Evolutionary conservation across 2,888 invertebrate genomes (phyloP).

Genomic region (Diplazon laetatorius): DNA sequence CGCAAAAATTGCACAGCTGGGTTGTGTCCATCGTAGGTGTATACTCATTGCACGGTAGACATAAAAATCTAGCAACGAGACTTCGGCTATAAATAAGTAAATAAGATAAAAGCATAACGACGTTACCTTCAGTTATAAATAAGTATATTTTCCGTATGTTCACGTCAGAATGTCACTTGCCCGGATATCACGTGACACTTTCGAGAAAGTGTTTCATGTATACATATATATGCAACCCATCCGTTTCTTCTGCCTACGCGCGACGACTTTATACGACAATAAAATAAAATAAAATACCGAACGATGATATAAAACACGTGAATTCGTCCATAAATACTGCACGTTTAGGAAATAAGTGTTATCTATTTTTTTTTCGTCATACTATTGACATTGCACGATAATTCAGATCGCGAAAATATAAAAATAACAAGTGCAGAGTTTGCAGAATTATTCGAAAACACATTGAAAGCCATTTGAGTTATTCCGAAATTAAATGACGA

Average conservation of each 20-base stretch:
- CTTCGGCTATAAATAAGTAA: constrained; percentile 13
- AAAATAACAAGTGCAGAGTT: background rate
- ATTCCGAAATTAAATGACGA: background rate
- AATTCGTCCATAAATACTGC: background rate
- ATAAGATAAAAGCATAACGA: constrained; percentile 33
- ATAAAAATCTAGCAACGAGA: too few relatives aligned
- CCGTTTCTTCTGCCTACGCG: constrained; percentile 16
- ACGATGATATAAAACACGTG: constrained; percentile 19
- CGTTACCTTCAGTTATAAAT: constrained; percentile 43
- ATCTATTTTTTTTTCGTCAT: too few relatives aligned
- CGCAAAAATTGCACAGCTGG: too few relatives aligned
- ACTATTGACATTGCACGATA: too few relatives aligned
- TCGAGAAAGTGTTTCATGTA: constrained; percentile 24
- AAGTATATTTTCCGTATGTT: constrained; percentile 36
- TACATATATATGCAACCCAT: constrained; percentile 18
- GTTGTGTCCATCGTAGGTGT: too few relatives aligned
- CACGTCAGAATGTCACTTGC: constrained; percentile 17
- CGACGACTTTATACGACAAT: constrained; percentile 42
- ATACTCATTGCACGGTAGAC: background rate
- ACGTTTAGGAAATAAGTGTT: background rate
- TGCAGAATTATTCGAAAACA: too few relatives aligned
- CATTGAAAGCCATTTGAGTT: too few relatives aligned
- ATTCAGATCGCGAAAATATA: too few relatives aligned
- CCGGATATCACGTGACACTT: background rate
- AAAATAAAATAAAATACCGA: constrained; percentile 33